phyloP scores from a whole-genome alignment of 2,797 vertebrate species.

The Sebastes melanostomus region DNA sequence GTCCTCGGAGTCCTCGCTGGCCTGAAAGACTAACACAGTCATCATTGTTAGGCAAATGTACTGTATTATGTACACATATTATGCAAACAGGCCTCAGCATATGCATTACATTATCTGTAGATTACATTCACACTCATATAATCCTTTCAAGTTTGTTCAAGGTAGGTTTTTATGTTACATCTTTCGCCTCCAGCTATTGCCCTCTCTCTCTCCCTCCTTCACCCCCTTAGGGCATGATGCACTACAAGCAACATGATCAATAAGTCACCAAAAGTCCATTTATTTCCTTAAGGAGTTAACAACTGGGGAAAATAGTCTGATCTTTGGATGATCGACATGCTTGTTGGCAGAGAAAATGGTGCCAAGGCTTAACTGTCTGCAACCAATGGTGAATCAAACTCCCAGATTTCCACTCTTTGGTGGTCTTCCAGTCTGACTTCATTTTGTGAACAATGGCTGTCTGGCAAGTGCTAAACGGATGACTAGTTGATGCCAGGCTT shows the following conservation, averaged over 20 bases:
- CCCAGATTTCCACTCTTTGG: background rate
- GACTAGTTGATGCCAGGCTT: background rate
- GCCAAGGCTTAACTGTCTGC: background rate
- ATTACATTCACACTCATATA: background rate
- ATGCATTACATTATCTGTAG: background rate
- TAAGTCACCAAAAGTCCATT: background rate
- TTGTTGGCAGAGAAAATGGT: background rate
- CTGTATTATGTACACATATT: background rate
- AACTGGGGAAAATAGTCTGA: background rate
- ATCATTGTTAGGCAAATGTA: slow-evolving; percentile 1
- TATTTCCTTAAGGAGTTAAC: background rate
- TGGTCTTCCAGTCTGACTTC: background rate
- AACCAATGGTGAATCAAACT: background rate
- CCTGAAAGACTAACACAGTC: background rate
- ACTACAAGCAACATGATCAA: slow-evolving; percentile 1
- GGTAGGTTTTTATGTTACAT: background rate
- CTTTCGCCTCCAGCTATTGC: background rate
- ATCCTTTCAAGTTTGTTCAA: background rate
- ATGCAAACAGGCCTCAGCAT: background rate
- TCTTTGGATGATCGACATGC: background rate
- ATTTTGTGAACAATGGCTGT: slow-evolving; percentile 3
- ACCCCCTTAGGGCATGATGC: background rate
- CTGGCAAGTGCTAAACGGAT: background rate
- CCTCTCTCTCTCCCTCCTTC: background rate
- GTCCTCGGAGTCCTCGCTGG: background rate